Percentiles rank a stretch among this genome's conserved stretches.
phyloP scores from a whole-genome alignment of 2,888 invertebrate species.

The Hirtodrosophila histrioides region DNA sequence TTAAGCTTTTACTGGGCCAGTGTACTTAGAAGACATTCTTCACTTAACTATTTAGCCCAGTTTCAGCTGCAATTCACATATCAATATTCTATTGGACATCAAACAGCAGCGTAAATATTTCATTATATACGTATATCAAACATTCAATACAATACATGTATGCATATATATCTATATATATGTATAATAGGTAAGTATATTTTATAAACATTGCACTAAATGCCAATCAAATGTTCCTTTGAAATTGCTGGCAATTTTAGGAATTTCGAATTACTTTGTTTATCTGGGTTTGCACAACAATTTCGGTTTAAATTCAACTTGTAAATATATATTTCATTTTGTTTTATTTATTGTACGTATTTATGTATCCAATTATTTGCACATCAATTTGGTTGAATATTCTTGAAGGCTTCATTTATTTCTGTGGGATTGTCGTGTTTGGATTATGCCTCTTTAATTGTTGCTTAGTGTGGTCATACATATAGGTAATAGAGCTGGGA shows the following conservation, averaged over 20 bases:
- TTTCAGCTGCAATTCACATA: background rate
- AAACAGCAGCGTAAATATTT: constrained; percentile 40
- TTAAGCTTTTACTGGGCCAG: constrained; percentile 17
- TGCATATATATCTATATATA: constrained; percentile 22
- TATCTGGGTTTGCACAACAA: constrained; percentile 26
- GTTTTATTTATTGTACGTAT: constrained; percentile 50
- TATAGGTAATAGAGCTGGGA: constrained; percentile 13
- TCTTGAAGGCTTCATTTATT: constrained; percentile 78
- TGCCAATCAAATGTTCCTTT: constrained; percentile 53
- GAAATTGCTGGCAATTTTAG: constrained; percentile 50
- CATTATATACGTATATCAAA: constrained; percentile 73
- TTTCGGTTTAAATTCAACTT: constrained; percentile 50
- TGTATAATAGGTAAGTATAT: constrained; percentile 30
- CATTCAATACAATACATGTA: constrained; percentile 57
- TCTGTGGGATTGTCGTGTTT: constrained; percentile 83
- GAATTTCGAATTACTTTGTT: constrained; percentile 36
- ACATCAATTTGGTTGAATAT: constrained; percentile 34
- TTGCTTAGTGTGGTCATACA: constrained; percentile 49
- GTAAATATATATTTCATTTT: constrained; percentile 51
- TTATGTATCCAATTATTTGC: constrained; percentile 37
- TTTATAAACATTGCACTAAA: constrained; percentile 60
- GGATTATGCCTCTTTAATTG: constrained; percentile 38
- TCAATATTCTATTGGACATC: constrained; percentile 42
- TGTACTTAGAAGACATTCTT: constrained; percentile 16
- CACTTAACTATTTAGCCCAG: constrained; percentile 2